Base-by-base conservation (phyloP, 2,888 invertebrate genomes). In the Schizaphis graminum region DNA sequence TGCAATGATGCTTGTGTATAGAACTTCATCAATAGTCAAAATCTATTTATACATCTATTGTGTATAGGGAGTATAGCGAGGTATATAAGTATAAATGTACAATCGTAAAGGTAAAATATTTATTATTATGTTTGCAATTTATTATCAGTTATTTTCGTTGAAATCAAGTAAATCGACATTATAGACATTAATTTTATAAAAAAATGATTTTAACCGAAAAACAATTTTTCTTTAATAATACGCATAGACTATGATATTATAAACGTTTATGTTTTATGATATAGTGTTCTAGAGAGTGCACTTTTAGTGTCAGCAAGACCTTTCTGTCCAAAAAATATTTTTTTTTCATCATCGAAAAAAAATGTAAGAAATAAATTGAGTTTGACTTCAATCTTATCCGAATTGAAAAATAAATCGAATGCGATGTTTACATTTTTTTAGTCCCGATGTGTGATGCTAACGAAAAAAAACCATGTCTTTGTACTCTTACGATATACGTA, bases 351-450 rank as follows among this genome's bases (percentile, higher is more conserved):
- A 0, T 35, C 35, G 7, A 41, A 41, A 41, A 41, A 41, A 41
- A 41, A 35, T 77, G 21, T 77, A 35, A 77, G 35, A 77, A 77
- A 35, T 77, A 77, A 77, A 77, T 77, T 21, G 35, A 77, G 8
- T 77, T 77, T 77, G 24, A 77, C 77, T 77, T 77, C 77, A 77
- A 77, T 77, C 77, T 77, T 56, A 35, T n/a, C 4, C 4, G 21
- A 24, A n/a, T 57, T 57, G 85, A 57, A 35, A 56, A 89, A 56
- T 57, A 89, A 89, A 56, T 57, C 41, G 89, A 89, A 77, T 77
- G 35, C 35, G 21, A 1, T 77, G 77, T 77, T 77, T 77, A 77
- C 77, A 87, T 35, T 35, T 53, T 53, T n/a, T 88, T 24, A 49
- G 88, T 35, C 53, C 4, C 88, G 24, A 88, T 53, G 77, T 21